Evolutionary conservation across 1,140 invertebrate species (phyloP).

Genomic region (Steinernema khuongi): DNA sequence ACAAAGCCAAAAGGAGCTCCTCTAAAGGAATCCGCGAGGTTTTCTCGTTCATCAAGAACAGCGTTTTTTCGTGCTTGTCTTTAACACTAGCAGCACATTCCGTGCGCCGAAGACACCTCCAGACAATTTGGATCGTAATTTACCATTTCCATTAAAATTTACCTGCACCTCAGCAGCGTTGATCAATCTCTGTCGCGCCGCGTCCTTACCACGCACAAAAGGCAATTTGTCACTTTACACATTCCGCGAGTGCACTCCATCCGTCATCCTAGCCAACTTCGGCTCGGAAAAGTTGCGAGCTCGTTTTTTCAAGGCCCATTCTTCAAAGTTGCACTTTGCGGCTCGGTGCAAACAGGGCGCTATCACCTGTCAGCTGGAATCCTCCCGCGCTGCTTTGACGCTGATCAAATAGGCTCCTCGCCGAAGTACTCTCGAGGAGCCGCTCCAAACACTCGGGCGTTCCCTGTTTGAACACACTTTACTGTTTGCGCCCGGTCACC

Average conservation of each 20-base stretch:
- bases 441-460: neutral
- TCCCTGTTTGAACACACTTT: neutral
- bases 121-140: too few relatives aligned
- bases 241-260: neutral
- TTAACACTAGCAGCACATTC: neutral
- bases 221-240: slow-evolving; percentile 8
- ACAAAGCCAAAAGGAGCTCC: neutral
- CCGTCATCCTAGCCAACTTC: neutral
- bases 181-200: neutral
- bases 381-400: neutral
- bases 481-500: slow-evolving; percentile 11
- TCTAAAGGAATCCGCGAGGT: neutral
- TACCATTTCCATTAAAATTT: too few relatives aligned
- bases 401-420: slow-evolving; percentile 3
- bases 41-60: too few relatives aligned
- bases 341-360: neutral
- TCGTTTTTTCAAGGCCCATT: neutral
- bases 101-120: too few relatives aligned
- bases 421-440: neutral
- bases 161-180: too few relatives aligned
- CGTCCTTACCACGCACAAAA: neutral
- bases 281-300: neutral
- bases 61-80: neutral
- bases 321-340: neutral
- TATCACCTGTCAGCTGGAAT: neutral